Base-by-base conservation (phyloP, 2,888 invertebrate genomes). In the Drosophila barbarae region DNA sequence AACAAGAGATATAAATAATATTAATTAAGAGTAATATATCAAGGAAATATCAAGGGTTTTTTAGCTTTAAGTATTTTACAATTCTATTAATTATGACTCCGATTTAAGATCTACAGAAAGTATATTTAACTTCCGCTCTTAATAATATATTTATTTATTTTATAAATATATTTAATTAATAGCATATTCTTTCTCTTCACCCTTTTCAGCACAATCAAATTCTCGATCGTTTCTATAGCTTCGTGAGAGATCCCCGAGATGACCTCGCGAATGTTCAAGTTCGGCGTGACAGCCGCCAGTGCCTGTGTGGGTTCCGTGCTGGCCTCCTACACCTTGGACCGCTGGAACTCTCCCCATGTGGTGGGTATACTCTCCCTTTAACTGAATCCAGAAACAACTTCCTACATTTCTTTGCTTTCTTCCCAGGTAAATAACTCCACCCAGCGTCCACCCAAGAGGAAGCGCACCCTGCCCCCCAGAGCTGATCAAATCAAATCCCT, bases 401-500 rank as follows among this genome's bases (percentile, higher is more conserved):
- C 5, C 8, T 23, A 1, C 2, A 6, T 21, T 5, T 9, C 4
- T 3, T 3, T 10, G 3, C 2, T 1, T 30, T 41, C 35, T 12
- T 53, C 8, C 8, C 28, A 89, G 89, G 89, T 89, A 7, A 85
- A 84, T 65, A 88, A 86, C 76, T 87, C 87, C 46, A 77, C 82
- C 38, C 82, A 82, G 56, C 75, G 75, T 18, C 88, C 89, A 26
- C 90, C 90, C 9, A 89, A 89, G 64, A 82, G 90, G 73, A 96
- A 95, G 90, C 92, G 95, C 44, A 93, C 94, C 0, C 90, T 97
- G 52, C 97, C 97, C 2, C 91, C 94, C 8, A 91, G 98, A 71
- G 91, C 92, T 23, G 95, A 96, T 1, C 96, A 97, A 89, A 90
- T 98, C 21, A 92, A 93, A 72, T 92, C 92, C 1, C 90, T 98